Base-by-base conservation (phyloP, 92 coral and sea anemone species). In the Pocillopora grandis region DNA sequence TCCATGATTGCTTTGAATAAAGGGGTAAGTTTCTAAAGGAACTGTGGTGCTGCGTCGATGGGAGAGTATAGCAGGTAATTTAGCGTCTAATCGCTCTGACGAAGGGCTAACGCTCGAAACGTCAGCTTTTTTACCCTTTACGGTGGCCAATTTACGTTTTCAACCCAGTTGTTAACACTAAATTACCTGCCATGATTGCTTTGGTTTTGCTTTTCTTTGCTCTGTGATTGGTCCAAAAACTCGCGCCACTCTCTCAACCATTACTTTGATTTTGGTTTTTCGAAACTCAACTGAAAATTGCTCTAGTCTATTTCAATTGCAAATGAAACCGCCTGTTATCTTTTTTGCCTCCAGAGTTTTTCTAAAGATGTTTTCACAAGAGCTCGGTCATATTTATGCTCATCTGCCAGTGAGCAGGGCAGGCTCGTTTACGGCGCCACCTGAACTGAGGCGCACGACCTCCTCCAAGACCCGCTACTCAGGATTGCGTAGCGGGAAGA, bases 311-410 rank as follows among this genome's bases (percentile, higher is more conserved):
- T 59, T 59, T 16, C 62, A 59, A 12, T 12, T 16, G 14, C 15
- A 2, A 59, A 16, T 14, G 1, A 35, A 35, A 18, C 37, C 15
- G 21, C 62, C 16, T 18, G 72, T 75, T 74, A 48, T 11, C n/a
- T 42, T 79, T 17, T 79, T 18, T 55, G 23, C 64, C 61, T 58
- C 80, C 77, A 97, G 99, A 56, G 99, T 97, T 61, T 92, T 97
- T 66, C 92, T 86, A 80, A 93, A 94, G 85, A 81, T 97, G 89
- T 80, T 97, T 67, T 89, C 87, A 37, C 95, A 89, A 55, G 93
- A 92, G 21, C 86, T 90, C 4, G 55, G 83, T 19, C 82, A 33
- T 36, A 65, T 65, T 52, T 89, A 89, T 55, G 48, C 76, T 9
- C 81, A 69, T 67, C 64, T 70, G 57, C 80, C 88, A 16, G 56